A percentile compares a stretch with the other conserved stretches of the same genome.
Conservation (phyloP, 2,888 invertebrate genomes). For the Dioctria linearis region DNA sequence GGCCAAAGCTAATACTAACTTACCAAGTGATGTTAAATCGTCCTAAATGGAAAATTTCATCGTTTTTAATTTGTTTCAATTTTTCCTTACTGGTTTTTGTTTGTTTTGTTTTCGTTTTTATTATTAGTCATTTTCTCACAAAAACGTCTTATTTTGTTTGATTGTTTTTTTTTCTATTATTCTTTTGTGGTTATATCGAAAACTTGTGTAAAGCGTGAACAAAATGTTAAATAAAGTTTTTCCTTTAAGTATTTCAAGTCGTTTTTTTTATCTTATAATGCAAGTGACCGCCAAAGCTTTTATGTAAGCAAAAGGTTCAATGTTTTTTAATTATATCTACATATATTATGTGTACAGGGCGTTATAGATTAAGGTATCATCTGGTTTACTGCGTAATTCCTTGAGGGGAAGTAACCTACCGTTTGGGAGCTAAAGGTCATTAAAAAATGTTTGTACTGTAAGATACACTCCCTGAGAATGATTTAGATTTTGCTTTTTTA, state of each 20-base stretch:
- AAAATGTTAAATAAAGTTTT: slow-evolving; percentile 1
- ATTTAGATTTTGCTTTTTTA: too few relatives aligned
- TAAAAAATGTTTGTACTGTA: too few relatives aligned
- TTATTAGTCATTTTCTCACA: not conserved
- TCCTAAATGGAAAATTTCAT: slow-evolving; percentile 72
- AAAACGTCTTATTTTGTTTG: not conserved
- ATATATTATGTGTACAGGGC: too few relatives aligned
- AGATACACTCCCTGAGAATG: too few relatives aligned
- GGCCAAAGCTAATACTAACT: slow-evolving; percentile 92
- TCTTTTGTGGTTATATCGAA: slow-evolving; percentile 9
- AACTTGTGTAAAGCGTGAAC: slow-evolving; percentile 31
- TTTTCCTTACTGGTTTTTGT: slow-evolving; percentile 75
- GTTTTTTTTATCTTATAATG: slow-evolving; percentile 4
- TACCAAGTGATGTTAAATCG: slow-evolving; percentile 92
- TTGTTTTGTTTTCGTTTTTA: slow-evolving; percentile 35
- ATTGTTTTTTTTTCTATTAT: not conserved
- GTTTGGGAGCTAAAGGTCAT: too few relatives aligned
- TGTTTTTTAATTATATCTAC: too few relatives aligned
- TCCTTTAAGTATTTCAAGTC: slow-evolving; percentile 16
- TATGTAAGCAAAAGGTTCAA: too few relatives aligned
- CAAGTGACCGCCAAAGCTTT: not conserved
- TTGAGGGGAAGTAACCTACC: too few relatives aligned
- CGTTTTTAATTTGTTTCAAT: slow-evolving; percentile 38
- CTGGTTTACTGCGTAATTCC: too few relatives aligned
- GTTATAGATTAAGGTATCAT: too few relatives aligned